Percentiles rank a stretch among this genome's conserved stretches.
phyloP scores from a whole-genome alignment of 2,113 vertebrate species.

The Lophotis ruficrista region DNA sequence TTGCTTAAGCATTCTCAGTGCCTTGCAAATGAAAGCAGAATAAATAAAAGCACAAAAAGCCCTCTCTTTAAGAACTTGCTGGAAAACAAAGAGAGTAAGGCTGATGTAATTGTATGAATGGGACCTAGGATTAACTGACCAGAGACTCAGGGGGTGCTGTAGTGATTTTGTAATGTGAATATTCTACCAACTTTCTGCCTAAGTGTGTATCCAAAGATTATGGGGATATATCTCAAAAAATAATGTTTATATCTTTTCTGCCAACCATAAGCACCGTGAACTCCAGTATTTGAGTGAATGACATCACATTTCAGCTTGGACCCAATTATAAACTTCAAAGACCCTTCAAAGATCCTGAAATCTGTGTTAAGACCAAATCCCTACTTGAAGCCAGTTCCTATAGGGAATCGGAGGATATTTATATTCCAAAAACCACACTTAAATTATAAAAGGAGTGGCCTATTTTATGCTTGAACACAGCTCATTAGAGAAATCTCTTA shows the following conservation, averaged over 20 bases:
- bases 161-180: not conserved
- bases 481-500: slow-evolving; percentile 64
- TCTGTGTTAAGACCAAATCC: slow-evolving; percentile 55
- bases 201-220: not conserved
- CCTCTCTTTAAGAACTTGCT: not conserved
- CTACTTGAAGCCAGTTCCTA: slow-evolving; percentile 45
- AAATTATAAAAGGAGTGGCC: slow-evolving; percentile 59
- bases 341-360: slow-evolving; percentile 58
- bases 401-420: slow-evolving; percentile 47
- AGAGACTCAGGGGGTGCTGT: not conserved
- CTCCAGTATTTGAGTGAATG: not conserved
- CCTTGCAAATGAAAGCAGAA: not conserved
- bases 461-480: slow-evolving; percentile 53
- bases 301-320: slow-evolving; percentile 1
- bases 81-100: not conserved
- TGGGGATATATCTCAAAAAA: not conserved
- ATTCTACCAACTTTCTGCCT: not conserved
- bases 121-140: not conserved
- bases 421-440: slow-evolving; percentile 13
- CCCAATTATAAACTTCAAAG: slow-evolving; percentile 65
- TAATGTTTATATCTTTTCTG: not conserved
- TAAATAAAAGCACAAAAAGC: not conserved
- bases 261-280: not conserved
- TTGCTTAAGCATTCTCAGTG: not conserved
- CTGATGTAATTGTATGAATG: not conserved